Conservation (phyloP, 2,888 invertebrate species). For the Andrena bicolor region DNA sequence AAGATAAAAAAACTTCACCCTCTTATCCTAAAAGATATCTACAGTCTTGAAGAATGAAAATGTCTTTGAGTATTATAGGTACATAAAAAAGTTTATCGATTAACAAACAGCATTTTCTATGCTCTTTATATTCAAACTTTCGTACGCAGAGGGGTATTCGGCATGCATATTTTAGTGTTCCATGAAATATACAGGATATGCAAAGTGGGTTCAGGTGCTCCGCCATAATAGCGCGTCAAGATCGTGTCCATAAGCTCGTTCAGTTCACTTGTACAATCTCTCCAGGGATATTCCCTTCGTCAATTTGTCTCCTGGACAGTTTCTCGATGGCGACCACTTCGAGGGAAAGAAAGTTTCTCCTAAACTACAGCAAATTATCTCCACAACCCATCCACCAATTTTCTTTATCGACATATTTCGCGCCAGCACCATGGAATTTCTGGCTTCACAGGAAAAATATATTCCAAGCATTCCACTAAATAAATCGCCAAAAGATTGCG, state of each 20-base stretch:
- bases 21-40: too few relatives aligned
- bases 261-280: not conserved
- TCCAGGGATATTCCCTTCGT: constrained; percentile 10
- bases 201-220: constrained; percentile 44
- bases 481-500: too few relatives aligned
- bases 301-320: constrained; percentile 25
- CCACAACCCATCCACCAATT: not conserved
- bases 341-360: constrained; percentile 8
- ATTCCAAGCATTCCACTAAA: too few relatives aligned
- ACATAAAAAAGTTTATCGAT: too few relatives aligned
- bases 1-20: too few relatives aligned
- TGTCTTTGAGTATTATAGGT: too few relatives aligned
- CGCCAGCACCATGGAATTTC: not conserved
- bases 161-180: constrained; percentile 15
- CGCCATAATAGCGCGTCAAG: constrained; percentile 1
- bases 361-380: constrained; percentile 14
- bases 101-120: too few relatives aligned
- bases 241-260: constrained; percentile 12
- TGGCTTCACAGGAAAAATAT: not conserved
- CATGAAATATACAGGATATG: constrained; percentile 20
- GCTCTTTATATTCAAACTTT: not conserved
- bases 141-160: not conserved
- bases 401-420: constrained; percentile 11
- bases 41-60: too few relatives aligned
- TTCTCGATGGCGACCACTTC: constrained; percentile 13